These are phyloP conservation scores for Lucilia sericata DNA, from an alignment of 1,140 invertebrate species.

Conservation along the genomic window DNA sequence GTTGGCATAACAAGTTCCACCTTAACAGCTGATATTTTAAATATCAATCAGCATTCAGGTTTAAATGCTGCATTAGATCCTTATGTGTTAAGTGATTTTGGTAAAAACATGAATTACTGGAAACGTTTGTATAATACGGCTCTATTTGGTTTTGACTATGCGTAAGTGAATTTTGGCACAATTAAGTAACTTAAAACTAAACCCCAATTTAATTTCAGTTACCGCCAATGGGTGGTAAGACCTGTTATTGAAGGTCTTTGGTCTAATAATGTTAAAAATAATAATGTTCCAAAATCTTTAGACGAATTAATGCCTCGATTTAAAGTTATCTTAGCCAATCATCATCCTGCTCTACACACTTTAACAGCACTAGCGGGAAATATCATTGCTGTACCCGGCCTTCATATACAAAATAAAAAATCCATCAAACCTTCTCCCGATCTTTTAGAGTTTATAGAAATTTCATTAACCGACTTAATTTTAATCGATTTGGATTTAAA, in stretches of 20 bases:
- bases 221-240: not conserved
- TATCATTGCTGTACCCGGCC: not conserved
- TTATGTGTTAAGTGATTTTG: conserved; percentile 8
- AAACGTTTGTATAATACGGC: conserved; percentile 3
- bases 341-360: conserved; percentile 3
- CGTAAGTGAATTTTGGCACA: not conserved
- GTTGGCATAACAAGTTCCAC: conserved; percentile 3
- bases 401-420: not conserved
- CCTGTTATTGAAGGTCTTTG: conserved; percentile 20
- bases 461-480: not conserved
- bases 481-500: conserved; percentile 12
- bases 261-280: not conserved
- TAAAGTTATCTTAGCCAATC: conserved; percentile 19
- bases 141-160: conserved; percentile 26
- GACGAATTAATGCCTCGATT: conserved; percentile 7
- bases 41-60: not conserved
- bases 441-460: not conserved
- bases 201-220: not conserved
- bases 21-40: not conserved
- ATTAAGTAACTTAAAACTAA: not conserved
- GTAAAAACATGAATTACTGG: conserved; percentile 3
- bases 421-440: too few relatives aligned
- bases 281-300: not conserved
- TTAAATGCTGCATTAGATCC: conserved; percentile 8
- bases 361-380: not conserved